phyloP scores from a whole-genome alignment of 2,113 vertebrate species.

The Beaufortia kweichowensis region DNA sequence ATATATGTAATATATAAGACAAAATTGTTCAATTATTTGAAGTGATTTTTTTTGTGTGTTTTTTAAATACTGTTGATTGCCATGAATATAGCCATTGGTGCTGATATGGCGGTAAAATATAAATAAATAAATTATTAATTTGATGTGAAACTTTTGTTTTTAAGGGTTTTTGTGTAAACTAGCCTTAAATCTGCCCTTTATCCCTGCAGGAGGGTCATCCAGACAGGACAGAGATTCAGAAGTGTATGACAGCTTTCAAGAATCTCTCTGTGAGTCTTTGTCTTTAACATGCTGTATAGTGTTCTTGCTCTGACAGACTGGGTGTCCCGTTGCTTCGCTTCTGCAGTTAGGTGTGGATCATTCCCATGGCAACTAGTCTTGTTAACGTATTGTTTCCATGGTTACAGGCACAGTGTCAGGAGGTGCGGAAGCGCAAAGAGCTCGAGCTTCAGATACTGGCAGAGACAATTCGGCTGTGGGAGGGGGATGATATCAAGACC shows the following conservation, averaged over 20 bases:
- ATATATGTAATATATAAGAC: no score
- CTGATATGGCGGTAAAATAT: no score
- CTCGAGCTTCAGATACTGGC: slow-evolving; percentile 94
- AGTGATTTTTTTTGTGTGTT: no score
- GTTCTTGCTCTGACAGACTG: neutral
- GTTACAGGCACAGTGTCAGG: slow-evolving; percentile 90
- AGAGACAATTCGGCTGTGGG: slow-evolving; percentile 92
- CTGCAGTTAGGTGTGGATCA: slow-evolving; percentile 28
- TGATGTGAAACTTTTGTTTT: neutral
- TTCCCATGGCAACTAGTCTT: slow-evolving; percentile 27
- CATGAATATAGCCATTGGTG: no score
- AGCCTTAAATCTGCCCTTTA: slow-evolving; percentile 29
- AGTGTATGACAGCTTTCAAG: slow-evolving; percentile 94
- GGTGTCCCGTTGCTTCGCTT: neutral
- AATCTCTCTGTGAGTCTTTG: slow-evolving; percentile 86
- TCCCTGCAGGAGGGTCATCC: slow-evolving; percentile 86
- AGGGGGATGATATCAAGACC: slow-evolving; percentile 93
- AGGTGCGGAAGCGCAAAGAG: slow-evolving; percentile 94
- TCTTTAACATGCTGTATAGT: slow-evolving; percentile 4
- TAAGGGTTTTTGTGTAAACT: slow-evolving; percentile 34
- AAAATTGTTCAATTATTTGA: no score
- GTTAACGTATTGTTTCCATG: slow-evolving; percentile 31
- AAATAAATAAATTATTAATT: no score
- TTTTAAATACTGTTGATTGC: no score
- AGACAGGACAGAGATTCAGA: slow-evolving; percentile 92